Evolutionary conservation across 2,113 vertebrate genomes (phyloP), one percentile per base, ranked within the genome.

Genomic region (Cochlearius cochlearius): DNA sequence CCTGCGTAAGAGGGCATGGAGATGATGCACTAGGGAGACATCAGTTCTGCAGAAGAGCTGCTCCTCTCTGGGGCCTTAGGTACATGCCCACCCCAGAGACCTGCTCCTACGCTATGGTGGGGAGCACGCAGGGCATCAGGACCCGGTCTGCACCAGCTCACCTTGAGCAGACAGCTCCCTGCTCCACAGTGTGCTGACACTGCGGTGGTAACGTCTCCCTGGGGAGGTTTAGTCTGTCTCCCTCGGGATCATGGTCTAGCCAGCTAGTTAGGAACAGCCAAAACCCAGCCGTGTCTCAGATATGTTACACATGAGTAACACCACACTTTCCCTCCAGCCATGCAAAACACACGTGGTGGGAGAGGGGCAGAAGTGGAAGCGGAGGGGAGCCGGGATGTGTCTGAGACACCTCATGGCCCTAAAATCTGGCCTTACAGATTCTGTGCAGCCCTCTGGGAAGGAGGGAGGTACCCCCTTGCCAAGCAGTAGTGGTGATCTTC

Each of bases 181-280:
- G 36, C 30, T 18, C 67, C 39, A 1, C 49, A 17, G 58, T n/a
- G n/a, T n/a, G 15, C 47, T 7, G 18, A 8, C 58, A 14, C 2
- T 3, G 0, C 5, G 0, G 45, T 13, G 9, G 15, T 2, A 60
- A 29, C 1, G 0, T 36, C 47, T 39, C 86, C 60, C 36, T 8
- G 27, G 67, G 73, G 73, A 68, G 83, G 32, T 18, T 30, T 5
- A 10, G 12, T n/a, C 53, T 60, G 38, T n/a, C 41, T 78, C 73
- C 39, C 72, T 29, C 0, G 2, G 21, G 62, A 56, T 23, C 26
- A 2, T 0, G 7, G 67, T 52, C 36, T 29, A 29, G 3, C 15
- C 34, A 71, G 63, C 18, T 43, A 3, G 1, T 12, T 3, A 30
- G 47, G 22, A 38, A n/a, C 71, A 60, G 14, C 9, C 39, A 22